Percentiles rank a stretch among this genome's conserved stretches.
Conservation (phyloP, 2,797 vertebrate genomes). For the Ciconia nigra region DNA sequence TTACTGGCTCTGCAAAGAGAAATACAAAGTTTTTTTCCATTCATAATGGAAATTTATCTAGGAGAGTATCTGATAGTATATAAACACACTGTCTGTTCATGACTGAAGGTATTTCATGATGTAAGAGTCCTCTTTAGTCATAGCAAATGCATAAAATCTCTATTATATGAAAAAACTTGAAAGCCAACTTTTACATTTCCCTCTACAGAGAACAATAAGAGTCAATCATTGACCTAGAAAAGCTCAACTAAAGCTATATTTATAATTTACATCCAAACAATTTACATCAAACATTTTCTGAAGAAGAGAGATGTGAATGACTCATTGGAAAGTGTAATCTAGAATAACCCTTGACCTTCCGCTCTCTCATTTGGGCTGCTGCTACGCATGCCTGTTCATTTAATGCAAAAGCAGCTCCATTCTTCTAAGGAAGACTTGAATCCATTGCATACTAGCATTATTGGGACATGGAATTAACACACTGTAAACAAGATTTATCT, state of each 20-base stretch:
- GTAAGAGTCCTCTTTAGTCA: not conserved
- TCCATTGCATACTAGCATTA: not conserved
- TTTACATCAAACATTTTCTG: not conserved
- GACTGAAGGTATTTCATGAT: not conserved
- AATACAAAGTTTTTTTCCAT: not conserved
- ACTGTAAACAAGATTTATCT: slow-evolving; percentile 59
- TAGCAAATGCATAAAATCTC: not conserved
- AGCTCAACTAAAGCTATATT: not conserved
- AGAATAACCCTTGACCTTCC: not conserved
- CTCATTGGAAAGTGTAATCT: not conserved
- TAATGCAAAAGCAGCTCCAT: not conserved
- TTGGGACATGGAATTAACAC: slow-evolving; percentile 27
- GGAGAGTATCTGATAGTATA: not conserved
- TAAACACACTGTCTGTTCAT: not conserved
- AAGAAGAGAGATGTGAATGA: not conserved
- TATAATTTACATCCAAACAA: not conserved
- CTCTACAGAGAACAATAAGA: not conserved
- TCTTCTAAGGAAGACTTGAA: not conserved
- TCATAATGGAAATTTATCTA: not conserved
- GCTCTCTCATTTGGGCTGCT: not conserved
- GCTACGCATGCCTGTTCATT: not conserved
- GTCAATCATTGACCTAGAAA: not conserved
- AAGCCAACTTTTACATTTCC: not conserved
- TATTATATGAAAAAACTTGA: not conserved
- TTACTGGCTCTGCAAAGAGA: not conserved